Base-by-base conservation (phyloP, 2,888 invertebrate genomes). In the Liopterus haemorrhoidalis region DNA sequence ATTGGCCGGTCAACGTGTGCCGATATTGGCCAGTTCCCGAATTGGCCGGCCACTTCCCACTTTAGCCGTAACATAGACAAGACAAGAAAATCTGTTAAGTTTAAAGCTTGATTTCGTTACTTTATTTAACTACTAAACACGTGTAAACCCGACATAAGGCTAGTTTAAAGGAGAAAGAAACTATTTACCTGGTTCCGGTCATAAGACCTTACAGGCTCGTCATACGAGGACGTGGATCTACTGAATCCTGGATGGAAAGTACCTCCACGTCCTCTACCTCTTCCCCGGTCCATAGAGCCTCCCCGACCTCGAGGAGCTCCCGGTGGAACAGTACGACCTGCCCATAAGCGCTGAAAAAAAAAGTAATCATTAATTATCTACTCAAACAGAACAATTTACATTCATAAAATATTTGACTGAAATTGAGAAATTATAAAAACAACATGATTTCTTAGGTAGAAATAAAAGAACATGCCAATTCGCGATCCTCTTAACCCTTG, bases 221-320 rank as follows among this genome's bases (percentile, higher is more conserved):
- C 50, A 15, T 48, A 50, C 19, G 47, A 24, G 21, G 50, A 50
- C 41, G 37, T 50, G 20, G 47, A 48, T 9, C 50, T 32, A 28
- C 41, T 46, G 40, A 46, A 50, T 20, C 50, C 45, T 18, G 42
- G 50, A 41, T 50, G 50, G 19, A 48, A 50, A 24, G 50, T 58
- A 15, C 52, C 57, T 33, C 57, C 55, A 19, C 64, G 53, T 45
- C 63, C 58, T 39, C 67, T 56, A 16, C 65, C 62, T 22, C 59
- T 62, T 15, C 70, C 74, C 25, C 73, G 60, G 48, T 73, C 73
- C 19, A 71, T 62, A 2, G 70, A 68, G 12, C 71, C 71, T 6
- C 74, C 73, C 21, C 69, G 56, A n/a, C 69, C 60, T 48, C 72
- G 54, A 4, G 59, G 50, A 48, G 64, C 58, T 16, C 62, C 55